These are phyloP conservation scores for Microchirus variegatus DNA, from an alignment of 2,797 vertebrate genomes.

Conservation along the genomic window DNA sequence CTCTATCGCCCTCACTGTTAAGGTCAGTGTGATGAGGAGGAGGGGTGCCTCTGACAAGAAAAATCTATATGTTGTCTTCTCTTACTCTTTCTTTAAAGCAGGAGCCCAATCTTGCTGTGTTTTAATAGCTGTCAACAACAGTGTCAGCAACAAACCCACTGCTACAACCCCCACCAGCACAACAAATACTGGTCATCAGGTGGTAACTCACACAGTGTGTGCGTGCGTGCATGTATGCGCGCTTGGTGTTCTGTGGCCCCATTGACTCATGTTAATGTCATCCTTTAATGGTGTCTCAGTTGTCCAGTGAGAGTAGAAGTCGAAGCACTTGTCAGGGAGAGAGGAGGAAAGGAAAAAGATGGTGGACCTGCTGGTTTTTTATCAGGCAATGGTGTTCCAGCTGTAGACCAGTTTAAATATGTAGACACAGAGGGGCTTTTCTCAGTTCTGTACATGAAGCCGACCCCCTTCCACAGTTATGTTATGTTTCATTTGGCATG, in stretches of 20 bases:
- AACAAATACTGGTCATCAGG: constrained; percentile 53
- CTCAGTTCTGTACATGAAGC: constrained; percentile 10
- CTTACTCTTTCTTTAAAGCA: constrained; percentile 75
- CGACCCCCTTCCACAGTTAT: not conserved
- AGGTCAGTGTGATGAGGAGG: constrained; percentile 80
- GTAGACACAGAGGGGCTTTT: constrained; percentile 12
- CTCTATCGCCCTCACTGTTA: constrained; percentile 71
- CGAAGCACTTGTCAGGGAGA: constrained; percentile 54
- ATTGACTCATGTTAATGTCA: constrained; percentile 62
- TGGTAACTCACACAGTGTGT: constrained; percentile 43
- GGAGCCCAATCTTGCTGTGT: constrained; percentile 72
- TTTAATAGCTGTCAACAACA: constrained; percentile 79
- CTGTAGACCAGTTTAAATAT: constrained; percentile 39
- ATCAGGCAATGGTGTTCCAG: constrained; percentile 37
- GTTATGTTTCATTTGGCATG: constrained; percentile 30
- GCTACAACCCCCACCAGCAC: constrained; percentile 27
- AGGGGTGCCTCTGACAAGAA: constrained; percentile 79
- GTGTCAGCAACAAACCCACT: constrained; percentile 57
- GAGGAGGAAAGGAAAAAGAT: constrained; percentile 30
- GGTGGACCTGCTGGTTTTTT: constrained; percentile 34
- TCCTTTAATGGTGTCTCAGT: constrained; percentile 72
- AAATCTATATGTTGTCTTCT: constrained; percentile 85
- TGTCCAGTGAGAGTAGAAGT: constrained; percentile 56
- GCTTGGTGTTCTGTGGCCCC: constrained; percentile 37
- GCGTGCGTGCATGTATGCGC: not conserved